Conservation (phyloP, 2,888 invertebrate genomes). For the Xylota sylvarum region DNA sequence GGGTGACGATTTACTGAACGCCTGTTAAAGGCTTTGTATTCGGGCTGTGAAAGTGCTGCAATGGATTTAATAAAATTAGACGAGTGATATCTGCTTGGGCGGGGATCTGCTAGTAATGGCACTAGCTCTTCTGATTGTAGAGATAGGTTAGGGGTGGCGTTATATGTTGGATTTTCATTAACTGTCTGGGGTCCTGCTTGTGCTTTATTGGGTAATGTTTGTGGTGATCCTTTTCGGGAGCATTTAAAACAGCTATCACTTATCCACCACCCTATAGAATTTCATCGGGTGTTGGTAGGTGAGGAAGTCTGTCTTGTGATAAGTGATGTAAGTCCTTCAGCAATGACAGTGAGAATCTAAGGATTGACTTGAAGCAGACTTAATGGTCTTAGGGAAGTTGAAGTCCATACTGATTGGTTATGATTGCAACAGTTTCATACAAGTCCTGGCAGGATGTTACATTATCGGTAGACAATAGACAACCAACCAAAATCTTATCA, state of each 20-base stretch:
- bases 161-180: neutral
- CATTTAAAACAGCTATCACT: neutral
- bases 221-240: neutral
- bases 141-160: slow-evolving; percentile 6
- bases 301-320: no score
- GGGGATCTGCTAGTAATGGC: slow-evolving; percentile 24
- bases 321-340: no score
- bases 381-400: no score
- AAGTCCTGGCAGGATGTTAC: no score
- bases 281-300: neutral
- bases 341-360: no score
- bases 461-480: no score
- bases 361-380: no score
- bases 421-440: no score
- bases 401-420: no score
- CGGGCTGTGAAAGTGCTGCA: slow-evolving; percentile 27
- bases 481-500: no score
- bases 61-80: slow-evolving; percentile 69
- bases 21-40: slow-evolving; percentile 47
- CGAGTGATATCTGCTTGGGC: slow-evolving; percentile 25
- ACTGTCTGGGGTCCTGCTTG: neutral
- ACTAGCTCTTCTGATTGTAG: neutral
- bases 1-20: slow-evolving; percentile 58
- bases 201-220: slow-evolving; percentile 3
- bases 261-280: neutral